Percentiles rank a stretch among this genome's conserved stretches.
These are phyloP conservation scores for Benitochromis conjunctus DNA, from an alignment of 2,113 vertebrate species.

Conservation along the genomic window DNA sequence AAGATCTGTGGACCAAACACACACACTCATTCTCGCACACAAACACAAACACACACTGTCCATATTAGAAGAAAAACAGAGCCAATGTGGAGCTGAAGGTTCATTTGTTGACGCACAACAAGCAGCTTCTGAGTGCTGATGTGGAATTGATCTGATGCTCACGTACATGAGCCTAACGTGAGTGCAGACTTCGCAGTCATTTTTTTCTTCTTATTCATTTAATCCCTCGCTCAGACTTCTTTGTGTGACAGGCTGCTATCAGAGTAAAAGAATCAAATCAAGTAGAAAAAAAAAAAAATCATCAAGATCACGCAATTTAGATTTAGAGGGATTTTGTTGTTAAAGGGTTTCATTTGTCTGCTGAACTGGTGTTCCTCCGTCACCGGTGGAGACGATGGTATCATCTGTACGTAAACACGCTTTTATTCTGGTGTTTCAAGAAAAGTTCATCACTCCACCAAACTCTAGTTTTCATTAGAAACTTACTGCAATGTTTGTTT, in stretches of 20 bases:
- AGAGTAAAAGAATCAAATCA: background rate
- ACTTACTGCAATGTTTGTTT: background rate
- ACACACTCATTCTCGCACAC: constrained; percentile 23
- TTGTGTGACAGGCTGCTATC: background rate
- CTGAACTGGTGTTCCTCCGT: background rate
- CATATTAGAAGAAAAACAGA: constrained; percentile 1
- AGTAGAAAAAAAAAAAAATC: no score
- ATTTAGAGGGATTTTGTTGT: background rate
- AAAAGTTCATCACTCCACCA: background rate
- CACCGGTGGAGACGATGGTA: background rate
- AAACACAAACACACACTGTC: constrained; percentile 39
- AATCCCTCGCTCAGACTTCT: background rate
- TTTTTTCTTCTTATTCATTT: background rate
- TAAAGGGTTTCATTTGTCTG: background rate
- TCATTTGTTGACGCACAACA: constrained; percentile 37
- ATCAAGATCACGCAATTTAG: background rate
- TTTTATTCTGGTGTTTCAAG: background rate
- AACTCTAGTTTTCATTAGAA: background rate
- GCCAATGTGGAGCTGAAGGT: constrained; percentile 17
- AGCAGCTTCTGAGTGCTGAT: constrained; percentile 24
- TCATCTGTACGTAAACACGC: background rate
- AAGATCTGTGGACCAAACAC: constrained; percentile 26
- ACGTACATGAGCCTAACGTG: background rate
- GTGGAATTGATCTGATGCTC: constrained; percentile 26
- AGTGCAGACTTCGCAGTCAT: background rate